These are phyloP conservation scores for Cataglyphis livida DNA, from an alignment of 2,888 invertebrate genomes.

Conservation along the genomic window DNA sequence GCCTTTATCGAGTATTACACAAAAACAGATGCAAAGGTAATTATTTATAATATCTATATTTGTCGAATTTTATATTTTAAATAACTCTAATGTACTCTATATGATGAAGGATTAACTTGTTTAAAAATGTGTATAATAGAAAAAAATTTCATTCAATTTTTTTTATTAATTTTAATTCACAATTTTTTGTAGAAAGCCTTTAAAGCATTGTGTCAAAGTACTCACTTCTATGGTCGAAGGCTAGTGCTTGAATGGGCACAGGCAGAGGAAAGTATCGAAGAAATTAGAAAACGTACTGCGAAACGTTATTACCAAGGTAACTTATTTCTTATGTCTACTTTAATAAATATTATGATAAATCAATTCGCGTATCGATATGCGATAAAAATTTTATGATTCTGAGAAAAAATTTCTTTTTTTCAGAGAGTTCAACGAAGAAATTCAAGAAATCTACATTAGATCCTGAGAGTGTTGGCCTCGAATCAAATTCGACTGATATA, in stretches of 20 bases:
- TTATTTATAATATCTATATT: neutral
- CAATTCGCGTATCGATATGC: neutral
- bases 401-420: conserved; percentile 30
- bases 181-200: conserved; percentile 91
- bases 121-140: neutral
- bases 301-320: conserved; percentile 87
- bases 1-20: conserved; percentile 97
- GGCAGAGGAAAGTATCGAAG: conserved; percentile 91
- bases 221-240: conserved; percentile 98
- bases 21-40: conserved; percentile 96
- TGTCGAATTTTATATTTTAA: conserved; percentile 8
- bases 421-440: conserved; percentile 73
- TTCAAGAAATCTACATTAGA: conserved; percentile 78
- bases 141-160: conserved; percentile 14
- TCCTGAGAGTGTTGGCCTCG: conserved; percentile 79
- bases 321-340: conserved; percentile 19
- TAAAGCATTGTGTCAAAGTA: conserved; percentile 96
- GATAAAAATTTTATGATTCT: neutral
- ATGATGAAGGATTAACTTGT: neutral
- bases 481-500: conserved; percentile 17
- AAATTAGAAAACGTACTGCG: conserved; percentile 94
- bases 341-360: neutral
- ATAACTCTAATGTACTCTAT: neutral
- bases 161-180: neutral
- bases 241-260: conserved; percentile 98